These are phyloP conservation scores for Augochlora pura DNA, from an alignment of 1,140 invertebrate genomes.

Conservation along the genomic window DNA sequence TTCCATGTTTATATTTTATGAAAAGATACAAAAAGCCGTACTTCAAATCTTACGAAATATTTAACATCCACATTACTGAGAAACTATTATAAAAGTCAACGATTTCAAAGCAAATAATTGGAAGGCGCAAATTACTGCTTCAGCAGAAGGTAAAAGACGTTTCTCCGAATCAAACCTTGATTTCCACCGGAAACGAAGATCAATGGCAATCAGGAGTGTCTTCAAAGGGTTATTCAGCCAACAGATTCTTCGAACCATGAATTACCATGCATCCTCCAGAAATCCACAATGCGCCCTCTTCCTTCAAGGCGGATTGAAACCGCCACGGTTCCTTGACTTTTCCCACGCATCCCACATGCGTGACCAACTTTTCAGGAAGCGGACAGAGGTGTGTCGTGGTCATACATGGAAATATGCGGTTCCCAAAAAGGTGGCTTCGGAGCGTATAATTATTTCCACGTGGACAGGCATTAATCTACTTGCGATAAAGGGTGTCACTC, in stretches of 20 bases:
- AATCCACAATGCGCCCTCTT: constrained; percentile 1
- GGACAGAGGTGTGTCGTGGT: constrained; percentile 36
- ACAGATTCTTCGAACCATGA: background rate
- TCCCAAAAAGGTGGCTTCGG: constrained; percentile 21
- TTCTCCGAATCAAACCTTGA: background rate
- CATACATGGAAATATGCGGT: constrained; percentile 22
- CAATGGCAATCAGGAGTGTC: background rate
- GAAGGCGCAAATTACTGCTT: background rate
- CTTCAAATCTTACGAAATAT: no score
- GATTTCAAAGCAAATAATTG: no score
- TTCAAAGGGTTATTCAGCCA: background rate
- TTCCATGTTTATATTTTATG: no score
- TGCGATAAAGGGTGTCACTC: background rate
- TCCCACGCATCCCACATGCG: constrained; percentile 53
- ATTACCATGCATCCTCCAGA: background rate
- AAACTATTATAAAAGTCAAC: no score
- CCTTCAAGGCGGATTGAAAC: constrained; percentile 20
- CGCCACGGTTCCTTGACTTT: constrained; percentile 43
- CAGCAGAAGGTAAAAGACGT: background rate
- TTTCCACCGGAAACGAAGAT: background rate
- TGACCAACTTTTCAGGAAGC: constrained; percentile 48
- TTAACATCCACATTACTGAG: no score
- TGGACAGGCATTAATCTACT: background rate
- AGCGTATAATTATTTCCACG: constrained; percentile 13
- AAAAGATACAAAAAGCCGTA: no score